These are phyloP conservation scores for Huso huso DNA, from an alignment of 2,797 vertebrate genomes.

Conservation along the genomic window DNA sequence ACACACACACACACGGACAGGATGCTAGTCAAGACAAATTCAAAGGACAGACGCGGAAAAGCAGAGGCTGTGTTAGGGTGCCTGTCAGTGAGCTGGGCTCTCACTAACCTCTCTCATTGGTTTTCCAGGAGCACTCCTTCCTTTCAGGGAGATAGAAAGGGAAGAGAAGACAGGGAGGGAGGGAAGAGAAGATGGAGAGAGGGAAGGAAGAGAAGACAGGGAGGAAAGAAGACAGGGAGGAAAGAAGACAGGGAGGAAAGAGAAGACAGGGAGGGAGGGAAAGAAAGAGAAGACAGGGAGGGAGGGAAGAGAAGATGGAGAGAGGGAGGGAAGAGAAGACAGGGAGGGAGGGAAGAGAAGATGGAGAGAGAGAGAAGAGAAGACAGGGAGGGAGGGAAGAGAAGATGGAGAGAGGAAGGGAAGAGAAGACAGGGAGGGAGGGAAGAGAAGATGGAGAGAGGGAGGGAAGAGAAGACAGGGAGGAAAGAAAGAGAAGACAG, in stretches of 20 bases:
- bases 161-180: slow-evolving; percentile 36
- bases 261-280: too few species aligned
- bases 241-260: neutral
- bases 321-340: too few species aligned
- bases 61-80: slow-evolving; percentile 22
- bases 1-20: slow-evolving; percentile 5
- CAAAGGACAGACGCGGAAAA: slow-evolving; percentile 47
- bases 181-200: slow-evolving; percentile 48
- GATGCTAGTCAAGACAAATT: slow-evolving; percentile 54
- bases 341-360: too few species aligned
- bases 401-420: too few species aligned
- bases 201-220: slow-evolving; percentile 40
- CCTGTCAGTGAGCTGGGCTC: slow-evolving; percentile 52
- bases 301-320: too few species aligned
- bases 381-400: too few species aligned
- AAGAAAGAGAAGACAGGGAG: too few species aligned
- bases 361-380: too few species aligned
- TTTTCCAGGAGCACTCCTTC: slow-evolving; percentile 88
- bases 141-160: slow-evolving; percentile 60
- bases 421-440: too few species aligned
- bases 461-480: slow-evolving; percentile 18
- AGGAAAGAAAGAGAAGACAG: slow-evolving; percentile 50
- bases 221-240: neutral
- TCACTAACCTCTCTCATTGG: slow-evolving; percentile 93
- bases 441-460: slow-evolving; percentile 51